Evolutionary conservation across 2,113 vertebrate genomes (phyloP), one percentile per base, ranked within the genome.

Genomic region (Xiphophorus couchianus): DNA sequence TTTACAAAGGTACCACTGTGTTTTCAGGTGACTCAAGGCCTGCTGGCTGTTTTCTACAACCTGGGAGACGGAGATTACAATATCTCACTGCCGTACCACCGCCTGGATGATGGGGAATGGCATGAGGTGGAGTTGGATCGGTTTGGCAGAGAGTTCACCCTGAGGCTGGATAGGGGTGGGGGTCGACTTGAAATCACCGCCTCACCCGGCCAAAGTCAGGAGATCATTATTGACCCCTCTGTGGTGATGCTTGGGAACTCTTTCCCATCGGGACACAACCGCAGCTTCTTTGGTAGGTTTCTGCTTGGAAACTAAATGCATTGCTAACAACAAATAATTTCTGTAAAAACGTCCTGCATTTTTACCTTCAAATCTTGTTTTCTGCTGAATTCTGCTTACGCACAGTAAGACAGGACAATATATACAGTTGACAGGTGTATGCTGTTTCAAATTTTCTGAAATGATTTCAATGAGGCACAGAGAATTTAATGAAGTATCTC

Each of bases 101-200:
- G 75, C 58, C 85, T 97, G 31, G 92, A 95, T 77, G 95, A 96
- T 2, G 96, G 96, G 27, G 96, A 97, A 64, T 97, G 96, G 96
- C 95, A 97, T 22, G 93, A 95, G 22, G 82, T 96, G 84, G 92
- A 94, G 79, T 77, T 97, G 90, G 95, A 97, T 81, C 95, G 96
- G 42, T 93, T 92, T 1, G 96, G 95, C 81, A 95, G 94, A 73
- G 96, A 96, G 88, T 95, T 97, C 89, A 95, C 93, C 13, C 92
- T 97, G 89, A 92, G 91, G 22, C 86, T 97, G 85, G 95, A 96
- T n/a, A 93, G 95, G 69, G 96, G 96, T 4, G 96, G 94, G 22
- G 96, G 96, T 15, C 91, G 90, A 30, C 92, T 94, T 68, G 95
- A 97, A 90, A 87, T 95, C 14, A 92, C 88, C 0, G 94, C 92